Evolutionary conservation across 30 jellyfish, hydroid and myxozoan species (phyloP), one percentile per base, ranked within the genome.

Genomic region (Aurelia aurita complex sp. Pacific): DNA sequence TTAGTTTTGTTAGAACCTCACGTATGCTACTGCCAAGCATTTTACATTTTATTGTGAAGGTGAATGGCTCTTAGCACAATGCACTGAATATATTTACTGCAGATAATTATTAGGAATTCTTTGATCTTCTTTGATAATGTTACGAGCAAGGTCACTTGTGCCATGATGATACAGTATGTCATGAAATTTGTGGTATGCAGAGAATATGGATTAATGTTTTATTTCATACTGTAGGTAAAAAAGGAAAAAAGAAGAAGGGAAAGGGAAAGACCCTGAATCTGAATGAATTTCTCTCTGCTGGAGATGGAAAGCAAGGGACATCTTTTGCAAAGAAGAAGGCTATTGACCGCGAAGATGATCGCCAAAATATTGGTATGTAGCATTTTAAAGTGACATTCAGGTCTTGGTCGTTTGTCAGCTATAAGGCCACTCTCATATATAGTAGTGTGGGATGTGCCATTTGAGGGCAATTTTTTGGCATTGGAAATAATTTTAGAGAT

Each of bases 161-260:
- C 29, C 29, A 23, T 23, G 29, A 23, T 23, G 29, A 23, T 23
- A 23, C 29, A 23, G 29, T 23, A 23, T 23, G 29, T 23, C 29
- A 1, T 40, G 52, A 40, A 40, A 40, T 40, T 40, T 40, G 52
- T 40, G 52, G 52, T 40, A 9, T 9, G 0, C 52, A 40, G 52
- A 3, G 52, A 40, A 40, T 40, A 38, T 23, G 29, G 29, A 23
- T 23, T 23, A 23, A 23, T 23, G 29, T 23, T 23, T 23, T 23
- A 23, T 23, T 23, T 23, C 29, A 23, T 23, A 23, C 29, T 23
- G 29, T 23, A 88, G 98, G 98, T 80, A 88, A 82, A 71, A 88
- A 87, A 77, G 97, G 97, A 15, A 92, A 92, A 55, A 88, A 88
- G 96, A 92, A 92, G 96, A 88, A 88, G 80, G 92, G 87, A 32